A percentile compares a stretch with the other conserved stretches of the same genome.
Evolutionary conservation across 2,888 invertebrate genomes (phyloP).

Genomic region (Drosophila formosana): DNA sequence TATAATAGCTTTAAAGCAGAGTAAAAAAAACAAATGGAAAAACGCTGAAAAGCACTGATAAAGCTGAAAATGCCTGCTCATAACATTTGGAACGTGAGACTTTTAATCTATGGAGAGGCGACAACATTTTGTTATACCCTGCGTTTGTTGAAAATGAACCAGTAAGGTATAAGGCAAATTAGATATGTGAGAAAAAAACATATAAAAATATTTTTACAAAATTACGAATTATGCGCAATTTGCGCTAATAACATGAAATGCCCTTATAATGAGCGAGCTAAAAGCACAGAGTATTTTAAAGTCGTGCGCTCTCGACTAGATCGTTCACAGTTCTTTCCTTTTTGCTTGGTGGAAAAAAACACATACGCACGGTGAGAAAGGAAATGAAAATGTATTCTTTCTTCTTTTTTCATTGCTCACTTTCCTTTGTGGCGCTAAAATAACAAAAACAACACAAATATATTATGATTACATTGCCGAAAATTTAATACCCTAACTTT

Average conservation of each 20-base stretch:
- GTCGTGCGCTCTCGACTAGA: background rate
- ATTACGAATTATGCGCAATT: too few relatives aligned
- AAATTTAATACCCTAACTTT: conserved; percentile 1
- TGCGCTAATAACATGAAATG: too few relatives aligned
- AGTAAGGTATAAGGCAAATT: background rate
- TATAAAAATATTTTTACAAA: too few relatives aligned
- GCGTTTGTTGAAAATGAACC: background rate
- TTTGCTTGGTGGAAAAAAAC: conserved; percentile 14
- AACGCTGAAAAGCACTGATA: conserved; percentile 54
- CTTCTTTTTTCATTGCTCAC: conserved; percentile 24
- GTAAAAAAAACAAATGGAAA: conserved; percentile 15
- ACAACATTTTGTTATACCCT: conserved; percentile 14
- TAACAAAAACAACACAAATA: conserved; percentile 7
- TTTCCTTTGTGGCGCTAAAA: conserved; percentile 21
- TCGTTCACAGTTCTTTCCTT: background rate
- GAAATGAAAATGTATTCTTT: conserved; percentile 54
- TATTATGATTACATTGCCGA: background rate
- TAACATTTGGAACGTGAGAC: conserved; percentile 65
- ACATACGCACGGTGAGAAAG: conserved; percentile 30
- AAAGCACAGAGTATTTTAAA: background rate
- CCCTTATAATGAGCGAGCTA: too few relatives aligned
- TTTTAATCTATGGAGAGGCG: conserved; percentile 34
- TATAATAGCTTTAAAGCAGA: conserved; percentile 29
- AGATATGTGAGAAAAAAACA: background rate
- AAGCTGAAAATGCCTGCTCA: conserved; percentile 49